phyloP scores from a whole-genome alignment of 2,888 invertebrate genomes.

The Perizoma affinitatum region DNA sequence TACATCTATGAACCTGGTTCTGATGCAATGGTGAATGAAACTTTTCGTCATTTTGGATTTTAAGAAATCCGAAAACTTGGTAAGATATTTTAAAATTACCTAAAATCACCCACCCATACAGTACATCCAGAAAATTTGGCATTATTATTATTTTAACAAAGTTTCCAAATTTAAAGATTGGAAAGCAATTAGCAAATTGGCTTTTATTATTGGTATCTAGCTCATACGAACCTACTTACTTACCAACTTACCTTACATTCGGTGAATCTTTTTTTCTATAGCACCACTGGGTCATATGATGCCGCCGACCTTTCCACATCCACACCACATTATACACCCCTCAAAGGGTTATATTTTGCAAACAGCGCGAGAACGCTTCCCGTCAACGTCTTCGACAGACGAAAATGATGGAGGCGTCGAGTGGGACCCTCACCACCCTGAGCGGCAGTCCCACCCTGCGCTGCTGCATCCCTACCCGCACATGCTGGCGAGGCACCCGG shows the following conservation, averaged over 20 bases:
- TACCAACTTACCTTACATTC: too few relatives aligned
- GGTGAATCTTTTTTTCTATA: conserved; percentile 19
- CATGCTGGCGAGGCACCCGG: conserved; percentile 29
- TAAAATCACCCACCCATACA: too few relatives aligned
- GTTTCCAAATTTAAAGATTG: too few relatives aligned
- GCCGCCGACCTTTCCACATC: conserved; percentile 19
- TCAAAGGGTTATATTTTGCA: conserved; percentile 30
- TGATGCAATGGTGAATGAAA: conserved; percentile 4
- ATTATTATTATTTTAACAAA: too few relatives aligned
- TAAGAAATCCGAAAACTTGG: too few relatives aligned
- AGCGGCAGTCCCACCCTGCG: conserved; percentile 50
- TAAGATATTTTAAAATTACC: too few relatives aligned
- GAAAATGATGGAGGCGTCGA: conserved; percentile 86
- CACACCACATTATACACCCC: conserved; percentile 19
- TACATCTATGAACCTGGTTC: not conserved
- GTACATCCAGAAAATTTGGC: too few relatives aligned
- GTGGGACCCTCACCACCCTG: conserved; percentile 75
- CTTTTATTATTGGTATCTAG: too few relatives aligned
- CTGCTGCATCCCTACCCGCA: conserved; percentile 47
- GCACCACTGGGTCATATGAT: conserved; percentile 19
- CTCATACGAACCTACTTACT: too few relatives aligned
- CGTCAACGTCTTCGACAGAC: conserved; percentile 87
- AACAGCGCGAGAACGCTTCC: conserved; percentile 87
- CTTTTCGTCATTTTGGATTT: not conserved
- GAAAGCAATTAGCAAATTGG: too few relatives aligned